Evolutionary conservation across 2,797 vertebrate species (phyloP).

Genomic region (Tympanoctomys barrerae): DNA sequence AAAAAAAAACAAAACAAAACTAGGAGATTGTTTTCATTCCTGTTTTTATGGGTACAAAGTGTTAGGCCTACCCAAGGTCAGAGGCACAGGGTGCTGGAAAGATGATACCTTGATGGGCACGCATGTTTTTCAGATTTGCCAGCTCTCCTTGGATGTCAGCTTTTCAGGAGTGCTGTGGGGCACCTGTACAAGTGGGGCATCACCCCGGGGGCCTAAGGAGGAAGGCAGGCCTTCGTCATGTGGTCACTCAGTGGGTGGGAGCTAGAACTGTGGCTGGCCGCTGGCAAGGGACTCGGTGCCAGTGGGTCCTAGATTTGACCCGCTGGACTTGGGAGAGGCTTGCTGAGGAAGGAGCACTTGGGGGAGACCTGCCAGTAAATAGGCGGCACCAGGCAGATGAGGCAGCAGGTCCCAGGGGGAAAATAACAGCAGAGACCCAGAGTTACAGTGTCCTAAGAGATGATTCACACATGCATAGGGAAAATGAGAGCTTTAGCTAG

Average conservation of each 20-base stretch:
- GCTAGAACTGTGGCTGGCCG: too few species aligned
- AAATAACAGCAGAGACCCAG: not conserved
- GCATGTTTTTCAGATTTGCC: not conserved
- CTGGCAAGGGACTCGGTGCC: not conserved
- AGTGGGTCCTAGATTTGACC: not conserved
- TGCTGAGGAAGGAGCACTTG: not conserved
- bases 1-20: too few species aligned
- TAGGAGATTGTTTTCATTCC: not conserved
- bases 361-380: not conserved
- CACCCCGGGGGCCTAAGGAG: not conserved
- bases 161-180: not conserved
- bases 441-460: not conserved
- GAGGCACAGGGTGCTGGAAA: not conserved
- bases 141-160: not conserved
- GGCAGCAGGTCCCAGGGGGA: not conserved
- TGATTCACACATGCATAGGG: not conserved
- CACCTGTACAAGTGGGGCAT: not conserved
- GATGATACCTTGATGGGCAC: not conserved
- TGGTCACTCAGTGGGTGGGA: not conserved
- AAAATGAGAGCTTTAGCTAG: not conserved
- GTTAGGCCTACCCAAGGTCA: not conserved
- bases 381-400: not conserved
- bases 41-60: conserved; percentile 26
- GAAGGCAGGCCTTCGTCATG: not conserved
- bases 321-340: not conserved